Percentiles rank a stretch among this genome's conserved stretches.
Evolutionary conservation across 1,140 invertebrate species (phyloP).

Genomic region (Listronotus bonariensis): DNA sequence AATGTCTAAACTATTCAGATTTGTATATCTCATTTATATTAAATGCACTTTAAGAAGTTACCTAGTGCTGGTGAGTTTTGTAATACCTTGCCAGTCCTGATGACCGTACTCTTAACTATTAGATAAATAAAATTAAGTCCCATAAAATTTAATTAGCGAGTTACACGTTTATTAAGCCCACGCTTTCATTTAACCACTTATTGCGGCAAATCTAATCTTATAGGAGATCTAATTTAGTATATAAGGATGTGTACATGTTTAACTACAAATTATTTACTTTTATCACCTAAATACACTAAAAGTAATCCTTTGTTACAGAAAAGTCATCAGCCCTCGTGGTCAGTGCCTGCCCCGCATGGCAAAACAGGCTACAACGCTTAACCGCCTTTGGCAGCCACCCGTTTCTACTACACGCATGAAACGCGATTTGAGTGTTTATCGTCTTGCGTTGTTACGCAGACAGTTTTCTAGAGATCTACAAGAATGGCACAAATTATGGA

Average conservation of each 20-base stretch:
- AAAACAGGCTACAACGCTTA: slow-evolving; percentile 34
- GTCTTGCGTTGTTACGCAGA: slow-evolving; percentile 48
- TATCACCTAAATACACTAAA: too few relatives aligned
- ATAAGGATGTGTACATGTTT: too few relatives aligned
- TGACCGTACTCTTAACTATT: background rate
- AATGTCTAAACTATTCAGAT: too few relatives aligned
- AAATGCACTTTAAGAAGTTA: too few relatives aligned
- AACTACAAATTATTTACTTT: too few relatives aligned
- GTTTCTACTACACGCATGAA: slow-evolving; percentile 47
- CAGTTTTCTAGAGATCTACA: slow-evolving; percentile 51
- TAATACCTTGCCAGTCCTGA: too few relatives aligned
- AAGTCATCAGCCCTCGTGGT: slow-evolving; percentile 39
- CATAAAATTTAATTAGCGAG: slow-evolving; percentile 15
- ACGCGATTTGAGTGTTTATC: slow-evolving; percentile 28
- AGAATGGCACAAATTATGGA: slow-evolving; percentile 53
- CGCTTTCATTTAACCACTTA: slow-evolving; percentile 6
- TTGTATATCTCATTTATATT: too few relatives aligned
- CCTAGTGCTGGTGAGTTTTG: too few relatives aligned
- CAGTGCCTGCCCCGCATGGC: slow-evolving; percentile 47
- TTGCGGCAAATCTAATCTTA: too few relatives aligned
- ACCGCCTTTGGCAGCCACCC: slow-evolving; percentile 37
- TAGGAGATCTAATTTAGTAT: too few relatives aligned
- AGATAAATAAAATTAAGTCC: slow-evolving; percentile 12
- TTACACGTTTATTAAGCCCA: slow-evolving; percentile 4
- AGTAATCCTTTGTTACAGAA: slow-evolving; percentile 40